These are phyloP conservation scores for Lepus americanus DNA, from an alignment of 2,113 vertebrate species.

Conservation along the genomic window DNA sequence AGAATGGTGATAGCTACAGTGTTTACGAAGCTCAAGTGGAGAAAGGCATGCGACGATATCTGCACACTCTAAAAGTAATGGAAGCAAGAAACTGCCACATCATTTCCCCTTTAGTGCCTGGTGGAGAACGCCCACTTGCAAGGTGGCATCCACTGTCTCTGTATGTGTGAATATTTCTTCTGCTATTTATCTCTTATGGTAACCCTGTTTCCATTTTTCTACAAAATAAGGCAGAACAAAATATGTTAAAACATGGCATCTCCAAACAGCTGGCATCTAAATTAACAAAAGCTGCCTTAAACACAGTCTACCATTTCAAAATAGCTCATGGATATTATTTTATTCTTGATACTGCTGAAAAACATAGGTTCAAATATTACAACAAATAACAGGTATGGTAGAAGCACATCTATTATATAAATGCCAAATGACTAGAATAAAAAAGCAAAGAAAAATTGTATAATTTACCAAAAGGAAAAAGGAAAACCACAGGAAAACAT, in stretches of 20 bases:
- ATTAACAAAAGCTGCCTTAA: constrained; percentile 26
- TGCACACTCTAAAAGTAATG: no score
- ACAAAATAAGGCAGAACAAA: neutral
- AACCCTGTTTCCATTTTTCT: neutral
- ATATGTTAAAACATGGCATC: neutral
- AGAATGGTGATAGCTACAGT: no score
- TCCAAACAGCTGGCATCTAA: neutral
- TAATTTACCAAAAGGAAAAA: neutral
- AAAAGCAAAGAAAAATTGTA: constrained; percentile 5
- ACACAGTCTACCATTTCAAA: constrained; percentile 30
- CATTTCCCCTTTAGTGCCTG: no score
- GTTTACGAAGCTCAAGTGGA: no score
- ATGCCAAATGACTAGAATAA: neutral
- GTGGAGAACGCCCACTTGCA: neutral
- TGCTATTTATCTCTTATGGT: neutral
- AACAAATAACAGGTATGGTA: neutral
- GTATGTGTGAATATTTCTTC: neutral
- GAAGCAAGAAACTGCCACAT: neutral
- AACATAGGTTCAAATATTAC: constrained; percentile 27
- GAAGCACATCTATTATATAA: neutral
- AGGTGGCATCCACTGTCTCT: constrained; percentile 1
- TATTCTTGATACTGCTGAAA: neutral
- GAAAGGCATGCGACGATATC: no score
- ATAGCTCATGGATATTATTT: neutral
- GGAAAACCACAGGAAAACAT: neutral